These are phyloP conservation scores for Tetragnatha montana DNA, from an alignment of 2,888 invertebrate species.

Conservation along the genomic window DNA sequence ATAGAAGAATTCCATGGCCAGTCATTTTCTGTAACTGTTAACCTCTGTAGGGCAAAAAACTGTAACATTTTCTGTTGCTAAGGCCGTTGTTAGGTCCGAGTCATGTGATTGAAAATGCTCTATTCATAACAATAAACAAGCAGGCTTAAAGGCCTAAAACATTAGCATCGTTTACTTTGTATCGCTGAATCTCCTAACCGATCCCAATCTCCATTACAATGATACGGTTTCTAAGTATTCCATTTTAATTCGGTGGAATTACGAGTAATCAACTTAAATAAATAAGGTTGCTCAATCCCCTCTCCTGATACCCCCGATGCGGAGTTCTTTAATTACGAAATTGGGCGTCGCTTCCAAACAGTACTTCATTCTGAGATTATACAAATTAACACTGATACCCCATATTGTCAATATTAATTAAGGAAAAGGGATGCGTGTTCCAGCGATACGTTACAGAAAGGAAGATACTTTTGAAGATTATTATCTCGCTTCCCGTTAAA, in stretches of 20 bases:
- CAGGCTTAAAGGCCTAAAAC: too few species aligned
- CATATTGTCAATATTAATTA: conserved; percentile 2
- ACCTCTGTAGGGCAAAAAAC: too few species aligned
- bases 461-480: neutral
- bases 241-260: neutral
- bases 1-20: too few species aligned
- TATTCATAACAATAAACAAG: too few species aligned
- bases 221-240: neutral
- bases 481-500: neutral
- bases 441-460: neutral
- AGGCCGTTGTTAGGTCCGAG: too few species aligned
- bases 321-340: conserved; percentile 21
- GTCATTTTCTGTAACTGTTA: too few species aligned
- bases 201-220: neutral
- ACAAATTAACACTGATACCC: conserved; percentile 17
- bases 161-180: too few species aligned
- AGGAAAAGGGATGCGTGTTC: neutral
- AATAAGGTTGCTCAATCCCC: neutral
- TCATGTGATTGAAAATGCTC: too few species aligned
- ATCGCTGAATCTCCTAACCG: neutral
- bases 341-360: neutral
- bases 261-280: neutral
- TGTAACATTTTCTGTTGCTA: too few species aligned
- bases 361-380: conserved; percentile 7
- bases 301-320: neutral